These are phyloP conservation scores for Sphecodes monilicornis DNA, from an alignment of 2,888 invertebrate species.

Conservation along the genomic window DNA sequence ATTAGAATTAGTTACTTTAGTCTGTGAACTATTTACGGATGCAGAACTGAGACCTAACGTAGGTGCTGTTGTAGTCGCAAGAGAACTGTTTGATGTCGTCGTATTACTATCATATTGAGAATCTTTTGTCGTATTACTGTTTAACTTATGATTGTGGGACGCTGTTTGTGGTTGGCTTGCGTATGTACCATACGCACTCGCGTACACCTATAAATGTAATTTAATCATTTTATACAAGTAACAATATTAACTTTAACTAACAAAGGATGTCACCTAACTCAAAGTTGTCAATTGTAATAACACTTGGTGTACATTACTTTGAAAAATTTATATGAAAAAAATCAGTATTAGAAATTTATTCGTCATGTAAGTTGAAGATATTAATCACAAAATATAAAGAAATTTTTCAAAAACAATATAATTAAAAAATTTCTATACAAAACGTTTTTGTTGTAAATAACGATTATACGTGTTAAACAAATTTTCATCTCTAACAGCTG, in stretches of 20 bases:
- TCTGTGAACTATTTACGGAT: constrained; percentile 81
- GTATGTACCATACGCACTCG: constrained; percentile 79
- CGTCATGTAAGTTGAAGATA: no score
- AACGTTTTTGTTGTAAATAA: no score
- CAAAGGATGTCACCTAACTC: background rate
- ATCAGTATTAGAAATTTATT: no score
- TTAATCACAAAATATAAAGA: no score
- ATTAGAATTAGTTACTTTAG: constrained; percentile 82
- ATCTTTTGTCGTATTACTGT: constrained; percentile 79
- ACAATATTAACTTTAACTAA: background rate
- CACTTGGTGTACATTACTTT: no score
- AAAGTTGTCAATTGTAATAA: no score
- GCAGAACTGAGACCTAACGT: constrained; percentile 80
- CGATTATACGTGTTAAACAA: no score
- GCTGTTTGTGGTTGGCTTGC: constrained; percentile 79
- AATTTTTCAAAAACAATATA: no score
- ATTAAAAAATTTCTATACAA: no score
- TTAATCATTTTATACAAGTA: background rate
- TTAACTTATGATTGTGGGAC: constrained; percentile 82
- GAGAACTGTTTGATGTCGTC: constrained; percentile 80
- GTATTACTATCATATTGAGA: constrained; percentile 81
- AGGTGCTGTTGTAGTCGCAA: constrained; percentile 79
- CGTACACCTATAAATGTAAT: constrained; percentile 75
- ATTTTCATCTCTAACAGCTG: no score
- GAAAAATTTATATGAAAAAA: no score